These are phyloP conservation scores for Rhynchophorus ferrugineus DNA, from an alignment of 1,140 invertebrate genomes.

Conservation along the genomic window DNA sequence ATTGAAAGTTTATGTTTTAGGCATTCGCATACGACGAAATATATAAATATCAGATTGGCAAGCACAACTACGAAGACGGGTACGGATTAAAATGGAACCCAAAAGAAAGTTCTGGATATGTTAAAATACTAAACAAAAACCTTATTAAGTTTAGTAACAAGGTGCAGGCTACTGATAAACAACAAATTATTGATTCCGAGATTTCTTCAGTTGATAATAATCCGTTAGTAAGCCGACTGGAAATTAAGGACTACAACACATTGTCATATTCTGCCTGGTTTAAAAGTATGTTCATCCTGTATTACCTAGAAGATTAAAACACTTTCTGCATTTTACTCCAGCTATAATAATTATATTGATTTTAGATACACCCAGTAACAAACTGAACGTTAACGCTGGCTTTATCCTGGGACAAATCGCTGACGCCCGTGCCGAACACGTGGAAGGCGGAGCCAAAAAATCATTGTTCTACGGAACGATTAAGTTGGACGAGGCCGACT, in stretches of 20 bases:
- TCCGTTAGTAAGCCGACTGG: slow-evolving; percentile 42
- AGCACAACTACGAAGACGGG: slow-evolving; percentile 34
- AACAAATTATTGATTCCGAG: slow-evolving; percentile 46
- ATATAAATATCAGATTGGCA: slow-evolving; percentile 6
- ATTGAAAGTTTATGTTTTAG: not conserved
- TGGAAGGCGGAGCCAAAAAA: slow-evolving; percentile 49
- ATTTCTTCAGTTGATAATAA: slow-evolving; percentile 45
- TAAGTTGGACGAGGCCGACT: slow-evolving; percentile 56
- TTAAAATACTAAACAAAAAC: slow-evolving; percentile 48
- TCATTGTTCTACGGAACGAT: slow-evolving; percentile 51
- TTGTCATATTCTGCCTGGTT: slow-evolving; percentile 45
- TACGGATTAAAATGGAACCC: slow-evolving; percentile 42
- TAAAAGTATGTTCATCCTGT: slow-evolving; percentile 42
- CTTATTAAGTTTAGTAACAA: slow-evolving; percentile 45
- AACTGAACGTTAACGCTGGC: slow-evolving; percentile 48
- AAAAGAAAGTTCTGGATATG: slow-evolving; percentile 40
- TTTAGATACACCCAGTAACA: slow-evolving; percentile 45
- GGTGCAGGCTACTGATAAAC: slow-evolving; percentile 42
- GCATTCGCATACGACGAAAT: slow-evolving; percentile 10
- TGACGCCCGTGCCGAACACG: slow-evolving; percentile 51
- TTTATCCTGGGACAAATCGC: slow-evolving; percentile 56
- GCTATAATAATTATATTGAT: slow-evolving; percentile 1
- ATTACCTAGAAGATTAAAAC: not conserved
- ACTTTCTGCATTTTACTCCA: not conserved
- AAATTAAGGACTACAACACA: slow-evolving; percentile 49